Conservation (phyloP, 2,888 invertebrate genomes). For the Entomobrya multifasciata region DNA sequence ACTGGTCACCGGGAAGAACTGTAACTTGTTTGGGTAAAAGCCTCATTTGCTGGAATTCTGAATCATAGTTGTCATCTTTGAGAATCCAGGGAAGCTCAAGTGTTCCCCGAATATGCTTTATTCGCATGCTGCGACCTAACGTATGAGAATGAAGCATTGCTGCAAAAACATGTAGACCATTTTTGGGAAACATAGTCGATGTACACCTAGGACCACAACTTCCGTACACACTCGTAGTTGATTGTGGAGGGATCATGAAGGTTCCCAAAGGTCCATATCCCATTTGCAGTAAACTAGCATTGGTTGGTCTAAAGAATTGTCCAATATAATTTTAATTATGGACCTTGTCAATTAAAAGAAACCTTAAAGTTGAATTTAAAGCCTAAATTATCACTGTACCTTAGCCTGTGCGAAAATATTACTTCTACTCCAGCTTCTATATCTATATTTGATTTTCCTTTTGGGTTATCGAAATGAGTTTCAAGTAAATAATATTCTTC, state of each 20-base stretch:
- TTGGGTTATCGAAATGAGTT: constrained; percentile 65
- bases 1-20: constrained; percentile 66
- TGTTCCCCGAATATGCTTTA: constrained; percentile 54
- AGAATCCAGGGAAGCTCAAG: constrained; percentile 63
- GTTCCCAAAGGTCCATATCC: constrained; percentile 62
- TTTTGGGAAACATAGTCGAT: constrained; percentile 42
- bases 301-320: neutral
- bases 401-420: constrained; percentile 51
- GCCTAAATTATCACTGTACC: too few species aligned
- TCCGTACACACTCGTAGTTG: constrained; percentile 47
- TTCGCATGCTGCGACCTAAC: constrained; percentile 56
- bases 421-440: constrained; percentile 68
- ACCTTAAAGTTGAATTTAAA: neutral
- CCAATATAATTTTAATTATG: neutral
- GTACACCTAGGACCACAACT: constrained; percentile 64
- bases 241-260: constrained; percentile 62
- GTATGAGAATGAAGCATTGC: constrained; percentile 61
- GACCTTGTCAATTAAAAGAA: too few species aligned
- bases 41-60: constrained; percentile 69
- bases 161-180: constrained; percentile 60
- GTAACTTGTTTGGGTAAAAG: constrained; percentile 31
- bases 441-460: constrained; percentile 23
- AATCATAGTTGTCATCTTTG: constrained; percentile 67
- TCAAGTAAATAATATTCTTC: constrained; percentile 61
- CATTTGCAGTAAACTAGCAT: constrained; percentile 55